Evolutionary conservation across 2,888 invertebrate genomes (phyloP).

Genomic region (Agrilus mali): DNA sequence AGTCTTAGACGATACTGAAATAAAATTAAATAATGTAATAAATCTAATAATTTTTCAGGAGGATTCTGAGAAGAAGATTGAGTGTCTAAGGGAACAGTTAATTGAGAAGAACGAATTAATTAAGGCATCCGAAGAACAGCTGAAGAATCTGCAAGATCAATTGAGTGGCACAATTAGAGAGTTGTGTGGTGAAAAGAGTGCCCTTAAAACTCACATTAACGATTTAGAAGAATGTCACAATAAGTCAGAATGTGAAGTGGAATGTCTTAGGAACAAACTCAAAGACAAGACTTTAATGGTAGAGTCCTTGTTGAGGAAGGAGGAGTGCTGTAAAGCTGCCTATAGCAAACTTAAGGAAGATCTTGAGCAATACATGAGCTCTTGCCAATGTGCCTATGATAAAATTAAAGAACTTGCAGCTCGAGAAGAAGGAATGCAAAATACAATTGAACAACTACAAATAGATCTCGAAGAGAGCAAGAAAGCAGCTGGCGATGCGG

Average conservation of each 20-base stretch:
- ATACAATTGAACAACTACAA: neutral
- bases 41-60: neutral
- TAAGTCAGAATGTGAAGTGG: slow-evolving; percentile 4
- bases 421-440: too few relatives aligned
- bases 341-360: too few relatives aligned
- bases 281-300: slow-evolving; percentile 1
- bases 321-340: neutral
- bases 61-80: too few relatives aligned
- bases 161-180: slow-evolving; percentile 24
- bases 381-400: too few relatives aligned
- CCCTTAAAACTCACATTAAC: slow-evolving; percentile 21
- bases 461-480: neutral
- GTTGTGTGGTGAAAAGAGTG: slow-evolving; percentile 22
- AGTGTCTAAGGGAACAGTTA: too few relatives aligned
- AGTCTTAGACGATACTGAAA: too few relatives aligned
- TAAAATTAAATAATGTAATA: too few relatives aligned
- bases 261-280: neutral
- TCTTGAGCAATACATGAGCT: too few relatives aligned
- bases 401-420: too few relatives aligned
- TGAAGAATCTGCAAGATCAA: slow-evolving; percentile 24
- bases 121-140: slow-evolving; percentile 24
- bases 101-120: slow-evolving; percentile 26
- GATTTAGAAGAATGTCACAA: slow-evolving; percentile 5
- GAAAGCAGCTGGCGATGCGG: neutral
- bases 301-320: neutral